Conservation (phyloP, 1,140 invertebrate species). For the Drosophila serrata region DNA sequence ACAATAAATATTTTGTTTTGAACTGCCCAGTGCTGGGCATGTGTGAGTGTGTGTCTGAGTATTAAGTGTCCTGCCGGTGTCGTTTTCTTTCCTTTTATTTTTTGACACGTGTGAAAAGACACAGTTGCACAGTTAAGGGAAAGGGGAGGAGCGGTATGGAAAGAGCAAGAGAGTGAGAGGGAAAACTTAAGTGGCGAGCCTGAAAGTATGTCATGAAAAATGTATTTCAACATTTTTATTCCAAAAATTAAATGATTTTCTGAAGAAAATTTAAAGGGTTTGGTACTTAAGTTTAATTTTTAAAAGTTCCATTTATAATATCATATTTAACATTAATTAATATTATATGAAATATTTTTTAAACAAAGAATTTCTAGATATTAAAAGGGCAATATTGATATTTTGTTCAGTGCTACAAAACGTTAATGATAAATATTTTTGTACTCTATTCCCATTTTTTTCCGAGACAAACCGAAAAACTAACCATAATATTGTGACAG, state of each 20-base stretch:
- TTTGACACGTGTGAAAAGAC: constrained; percentile 67
- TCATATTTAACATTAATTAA: not conserved
- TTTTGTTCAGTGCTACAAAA: not conserved
- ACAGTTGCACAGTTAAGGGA: constrained; percentile 43
- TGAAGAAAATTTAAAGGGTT: not conserved
- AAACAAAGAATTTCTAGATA: too few species aligned
- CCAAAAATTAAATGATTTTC: not conserved
- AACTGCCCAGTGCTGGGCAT: constrained; percentile 46
- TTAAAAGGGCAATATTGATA: too few species aligned
- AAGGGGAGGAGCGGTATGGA: not conserved
- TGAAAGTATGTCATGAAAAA: constrained; percentile 59
- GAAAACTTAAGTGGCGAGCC: constrained; percentile 34
- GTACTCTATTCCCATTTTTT: not conserved
- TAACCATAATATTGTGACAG: constrained; percentile 56
- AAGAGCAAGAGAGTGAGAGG: not conserved
- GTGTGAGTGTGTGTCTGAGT: constrained; percentile 25
- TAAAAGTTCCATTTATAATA: too few species aligned
- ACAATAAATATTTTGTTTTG: constrained; percentile 84
- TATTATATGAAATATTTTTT: too few species aligned
- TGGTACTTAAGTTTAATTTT: not conserved
- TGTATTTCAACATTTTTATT: not conserved
- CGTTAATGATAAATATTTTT: not conserved
- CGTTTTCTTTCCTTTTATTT: constrained; percentile 42
- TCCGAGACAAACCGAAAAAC: constrained; percentile 5
- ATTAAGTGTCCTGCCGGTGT: constrained; percentile 64